phyloP scores from a whole-genome alignment of 2,888 invertebrate species.

The Bibio marci region DNA sequence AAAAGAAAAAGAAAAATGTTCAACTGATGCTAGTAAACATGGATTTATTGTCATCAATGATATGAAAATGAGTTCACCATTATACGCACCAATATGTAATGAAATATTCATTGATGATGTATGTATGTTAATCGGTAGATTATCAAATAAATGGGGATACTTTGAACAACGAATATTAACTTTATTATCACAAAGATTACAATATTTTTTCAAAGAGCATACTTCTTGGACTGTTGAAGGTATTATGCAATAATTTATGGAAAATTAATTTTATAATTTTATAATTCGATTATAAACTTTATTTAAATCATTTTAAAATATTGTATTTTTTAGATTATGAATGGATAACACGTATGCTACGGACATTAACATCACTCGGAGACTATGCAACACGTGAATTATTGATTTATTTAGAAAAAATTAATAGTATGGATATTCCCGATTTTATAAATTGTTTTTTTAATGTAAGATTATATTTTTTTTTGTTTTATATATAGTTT shows the following conservation, averaged over 20 bases:
- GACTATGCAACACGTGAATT: constrained; percentile 27
- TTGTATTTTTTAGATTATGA: constrained; percentile 18
- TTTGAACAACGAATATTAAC: constrained; percentile 24
- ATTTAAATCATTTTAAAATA: neutral
- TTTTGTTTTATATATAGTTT: neutral
- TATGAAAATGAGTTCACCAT: constrained; percentile 13
- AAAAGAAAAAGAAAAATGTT: no score
- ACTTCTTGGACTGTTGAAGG: neutral
- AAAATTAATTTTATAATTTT: no score
- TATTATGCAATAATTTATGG: no score
- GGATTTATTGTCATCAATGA: no score
- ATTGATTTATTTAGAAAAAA: constrained; percentile 22
- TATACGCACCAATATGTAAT: constrained; percentile 20
- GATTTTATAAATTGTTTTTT: constrained; percentile 20
- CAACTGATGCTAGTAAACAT: no score
- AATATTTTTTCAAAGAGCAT: constrained; percentile 16
- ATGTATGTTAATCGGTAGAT: constrained; percentile 22
- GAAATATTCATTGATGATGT: constrained; percentile 17
- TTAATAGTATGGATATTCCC: constrained; percentile 18
- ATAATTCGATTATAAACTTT: no score
- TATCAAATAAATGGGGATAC: constrained; percentile 22
- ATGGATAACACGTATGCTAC: constrained; percentile 21
- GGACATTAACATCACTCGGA: constrained; percentile 22
- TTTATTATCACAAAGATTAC: constrained; percentile 19
- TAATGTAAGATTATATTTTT: constrained; percentile 12